A percentile compares a stretch with the other conserved stretches of the same genome.
phyloP scores from a whole-genome alignment of 2,797 vertebrate species.

The Phalanger gymnotis region DNA sequence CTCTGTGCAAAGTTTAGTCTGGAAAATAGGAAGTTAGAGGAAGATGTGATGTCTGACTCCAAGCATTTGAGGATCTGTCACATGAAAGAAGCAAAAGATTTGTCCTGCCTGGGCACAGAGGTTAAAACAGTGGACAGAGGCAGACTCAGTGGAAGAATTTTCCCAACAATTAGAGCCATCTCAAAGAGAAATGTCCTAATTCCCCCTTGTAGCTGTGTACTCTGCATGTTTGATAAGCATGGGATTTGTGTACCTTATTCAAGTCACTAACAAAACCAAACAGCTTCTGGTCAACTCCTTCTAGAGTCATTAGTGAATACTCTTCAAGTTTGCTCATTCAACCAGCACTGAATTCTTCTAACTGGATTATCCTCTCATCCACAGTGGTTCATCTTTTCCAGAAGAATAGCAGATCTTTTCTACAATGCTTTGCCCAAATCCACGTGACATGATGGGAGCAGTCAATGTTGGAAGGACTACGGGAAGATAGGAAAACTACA shows the following conservation, averaged over 20 bases:
- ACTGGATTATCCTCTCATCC: not conserved
- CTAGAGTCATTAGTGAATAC: not conserved
- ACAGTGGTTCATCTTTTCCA: not conserved
- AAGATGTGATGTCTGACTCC: not conserved
- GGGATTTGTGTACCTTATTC: not conserved
- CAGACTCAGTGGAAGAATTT: not conserved
- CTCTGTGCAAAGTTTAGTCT: not conserved
- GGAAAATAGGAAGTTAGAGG: not conserved
- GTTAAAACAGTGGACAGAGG: not conserved
- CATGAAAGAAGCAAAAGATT: not conserved
- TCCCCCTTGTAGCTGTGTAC: too few relatives aligned
- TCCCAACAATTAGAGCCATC: not conserved
- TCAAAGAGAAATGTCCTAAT: not conserved
- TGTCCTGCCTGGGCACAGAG: not conserved
- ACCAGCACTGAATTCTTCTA: not conserved
- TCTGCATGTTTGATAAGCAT: not conserved
- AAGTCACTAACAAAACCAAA: not conserved
- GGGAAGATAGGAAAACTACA: not conserved
- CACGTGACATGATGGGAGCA: not conserved
- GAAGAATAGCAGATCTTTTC: not conserved
- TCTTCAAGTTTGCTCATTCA: not conserved
- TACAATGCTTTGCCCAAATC: not conserved
- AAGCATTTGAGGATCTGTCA: not conserved
- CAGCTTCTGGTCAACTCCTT: not conserved
- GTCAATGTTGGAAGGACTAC: not conserved